These are phyloP conservation scores for Drosophila antonietae DNA, from an alignment of 2,888 invertebrate genomes.

Conservation along the genomic window DNA sequence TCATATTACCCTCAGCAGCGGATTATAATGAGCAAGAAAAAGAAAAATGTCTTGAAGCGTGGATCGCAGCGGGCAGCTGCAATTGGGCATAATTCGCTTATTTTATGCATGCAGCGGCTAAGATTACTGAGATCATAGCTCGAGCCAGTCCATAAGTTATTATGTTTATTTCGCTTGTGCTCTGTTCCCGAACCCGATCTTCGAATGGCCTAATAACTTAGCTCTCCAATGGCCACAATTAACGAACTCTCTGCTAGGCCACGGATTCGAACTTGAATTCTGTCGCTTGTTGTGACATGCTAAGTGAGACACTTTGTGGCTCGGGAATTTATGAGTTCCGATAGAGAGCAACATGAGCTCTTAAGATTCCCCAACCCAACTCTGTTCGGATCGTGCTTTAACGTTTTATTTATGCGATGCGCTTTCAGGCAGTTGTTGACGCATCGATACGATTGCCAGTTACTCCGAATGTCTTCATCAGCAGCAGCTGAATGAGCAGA, in stretches of 20 bases:
- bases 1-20: not conserved
- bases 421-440: slow-evolving; percentile 67
- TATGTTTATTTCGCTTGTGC: slow-evolving; percentile 59
- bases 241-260: slow-evolving; percentile 46
- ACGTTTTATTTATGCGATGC: slow-evolving; percentile 58
- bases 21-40: not conserved
- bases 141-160: slow-evolving; percentile 54
- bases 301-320: slow-evolving; percentile 63
- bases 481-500: not conserved
- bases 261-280: slow-evolving; percentile 39
- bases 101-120: slow-evolving; percentile 63
- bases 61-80: slow-evolving; percentile 19
- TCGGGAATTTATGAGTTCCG: slow-evolving; percentile 58
- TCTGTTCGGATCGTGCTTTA: slow-evolving; percentile 12
- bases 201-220: slow-evolving; percentile 61
- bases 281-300: slow-evolving; percentile 66
- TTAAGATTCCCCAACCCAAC: slow-evolving; percentile 11
- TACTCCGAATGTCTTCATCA: slow-evolving; percentile 51
- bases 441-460: slow-evolving; percentile 59
- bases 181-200: slow-evolving; percentile 27
- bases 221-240: slow-evolving; percentile 61
- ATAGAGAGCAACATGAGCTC: slow-evolving; percentile 31
- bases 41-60: slow-evolving; percentile 1
- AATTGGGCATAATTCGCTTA: slow-evolving; percentile 60
- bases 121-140: slow-evolving; percentile 51